Evolutionary conservation across 2,797 vertebrate species (phyloP), one percentile per base, ranked within the genome.

Genomic region (Apogon talboti): DNA sequence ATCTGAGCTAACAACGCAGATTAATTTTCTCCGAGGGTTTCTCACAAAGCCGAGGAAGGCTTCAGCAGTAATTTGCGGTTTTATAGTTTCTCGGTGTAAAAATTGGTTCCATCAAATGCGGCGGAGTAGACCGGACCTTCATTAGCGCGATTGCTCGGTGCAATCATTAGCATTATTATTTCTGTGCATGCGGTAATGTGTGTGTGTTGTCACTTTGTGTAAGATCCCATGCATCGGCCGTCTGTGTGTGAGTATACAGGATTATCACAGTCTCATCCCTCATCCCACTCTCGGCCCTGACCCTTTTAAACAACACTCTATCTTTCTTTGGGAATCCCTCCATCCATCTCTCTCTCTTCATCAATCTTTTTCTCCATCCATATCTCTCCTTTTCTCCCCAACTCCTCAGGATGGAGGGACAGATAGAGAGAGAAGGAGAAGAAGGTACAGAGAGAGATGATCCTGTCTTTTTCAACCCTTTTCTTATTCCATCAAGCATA

Each of bases 401-500:
- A 81, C 65, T 58, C 58, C 83, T 78, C 38, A 12, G 79, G 75
- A 67, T 70, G 67, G 77, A 79, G 72, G 71, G 71, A 73, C 50
- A 69, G 76, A 71, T 38, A 18, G 58, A 54, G 64, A 66, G 54
- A 55, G 19, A 67, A 60, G 51, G 61, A 71, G 43, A 71, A 51
- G 66, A 74, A 66, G 77, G 71, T 64, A 46, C 59, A 79, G 78
- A 88, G 88, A 90, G 88, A 91, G 88, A 91, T 91, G 89, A 84
- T 91, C 82, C 85, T 91, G 90, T 92, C 91, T 71, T 85, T 80
- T 87, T 79, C 78, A 81, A 83, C 85, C 88, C 70, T 74, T 85
- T 87, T 85, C 85, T 91, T 88, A 85, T 90, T 92, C 88, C 86
- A 92, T 92, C 91, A 92, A 87, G 75, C 79, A 84, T 84, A 87